Base-by-base conservation (phyloP, 2,888 invertebrate genomes). In the Trichogramma evanescens region DNA sequence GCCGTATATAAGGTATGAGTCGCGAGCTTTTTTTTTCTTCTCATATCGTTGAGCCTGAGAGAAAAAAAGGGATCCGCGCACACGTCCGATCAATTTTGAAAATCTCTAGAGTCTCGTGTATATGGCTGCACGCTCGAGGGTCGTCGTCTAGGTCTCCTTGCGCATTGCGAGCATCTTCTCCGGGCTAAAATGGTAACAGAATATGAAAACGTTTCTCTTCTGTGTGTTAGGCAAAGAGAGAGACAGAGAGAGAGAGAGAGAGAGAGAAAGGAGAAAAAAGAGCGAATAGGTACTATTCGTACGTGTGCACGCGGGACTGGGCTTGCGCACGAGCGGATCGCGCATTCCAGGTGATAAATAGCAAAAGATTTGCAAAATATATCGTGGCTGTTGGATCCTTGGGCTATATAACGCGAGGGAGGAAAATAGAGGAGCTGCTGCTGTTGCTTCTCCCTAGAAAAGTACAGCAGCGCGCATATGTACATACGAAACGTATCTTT, bases 351-450 rank as follows among this genome's bases (percentile, higher is more conserved):
- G 67, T 74, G 73, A 74, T 73, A 73, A 73, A 74, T 74, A 73
- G 72, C 69, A 59, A 72, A 74, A 73, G 71, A 74, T 74, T 74
- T 72, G 71, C 69, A 70, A 73, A 73, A 73, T 73, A 71, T 70
- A 72, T 73, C 69, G 69, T 66, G 66, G 66, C 65, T 59, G 67
- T 67, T 70, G 67, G 59, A 62, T 59, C 65, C 6, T 45, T 54
- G 13, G 9, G 54, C 45, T 50, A 57, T 38, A 55, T 58, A 58
- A 41, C 9, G 42, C 38, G 9, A 10, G 5, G 26, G 43, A 9
- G 41, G 10, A 26, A 9, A 10, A 6, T 39, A 38, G 6, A n/a
- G 13, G 43, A n/a, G 43, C 26, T 26, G 26, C 26, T 26, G 26
- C 26, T 26, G 26, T 26, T 26, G 26, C 26, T 26, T 26, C 26